phyloP scores from a whole-genome alignment of 2,888 invertebrate genomes.

The Alviniconcha strummeri region DNA sequence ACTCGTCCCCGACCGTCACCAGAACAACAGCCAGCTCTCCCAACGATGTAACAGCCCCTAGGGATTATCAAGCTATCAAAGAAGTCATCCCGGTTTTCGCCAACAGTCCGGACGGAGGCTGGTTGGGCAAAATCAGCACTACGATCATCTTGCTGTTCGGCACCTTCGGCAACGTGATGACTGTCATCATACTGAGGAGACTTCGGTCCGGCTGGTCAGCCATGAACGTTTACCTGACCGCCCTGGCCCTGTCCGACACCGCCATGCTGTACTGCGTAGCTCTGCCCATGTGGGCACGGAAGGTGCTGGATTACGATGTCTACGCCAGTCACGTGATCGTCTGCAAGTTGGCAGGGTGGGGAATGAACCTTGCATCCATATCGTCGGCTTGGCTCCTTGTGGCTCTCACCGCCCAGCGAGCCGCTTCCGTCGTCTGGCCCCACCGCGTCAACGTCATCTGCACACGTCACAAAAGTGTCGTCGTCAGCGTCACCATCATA shows the following conservation, averaged over 20 bases:
- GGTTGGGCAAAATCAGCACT: conserved; percentile 2
- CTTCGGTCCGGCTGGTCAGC: conserved; percentile 2
- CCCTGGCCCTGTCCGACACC: conserved; percentile 19
- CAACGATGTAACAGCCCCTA: neutral
- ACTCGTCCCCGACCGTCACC: no score
- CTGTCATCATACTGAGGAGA: neutral
- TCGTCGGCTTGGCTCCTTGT: neutral
- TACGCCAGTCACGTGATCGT: neutral
- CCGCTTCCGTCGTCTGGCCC: neutral
- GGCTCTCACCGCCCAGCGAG: neutral
- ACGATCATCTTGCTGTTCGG: neutral
- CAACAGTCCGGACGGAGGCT: neutral
- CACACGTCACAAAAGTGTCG: neutral
- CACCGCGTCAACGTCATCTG: conserved; percentile 16
- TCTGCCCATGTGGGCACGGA: neutral
- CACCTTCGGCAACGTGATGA: conserved; percentile 26
- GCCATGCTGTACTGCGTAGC: conserved; percentile 15
- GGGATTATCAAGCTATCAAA: neutral
- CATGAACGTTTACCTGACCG: conserved; percentile 23
- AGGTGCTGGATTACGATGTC: neutral
- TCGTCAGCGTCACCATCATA: neutral
- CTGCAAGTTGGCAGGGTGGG: neutral
- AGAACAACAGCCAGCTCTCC: no score
- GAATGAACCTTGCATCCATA: conserved; percentile 6
- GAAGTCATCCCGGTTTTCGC: neutral